Percentiles rank a stretch among this genome's conserved stretches.
These are phyloP conservation scores for Coenonympha arcania DNA, from an alignment of 2,888 invertebrate genomes.

Conservation along the genomic window DNA sequence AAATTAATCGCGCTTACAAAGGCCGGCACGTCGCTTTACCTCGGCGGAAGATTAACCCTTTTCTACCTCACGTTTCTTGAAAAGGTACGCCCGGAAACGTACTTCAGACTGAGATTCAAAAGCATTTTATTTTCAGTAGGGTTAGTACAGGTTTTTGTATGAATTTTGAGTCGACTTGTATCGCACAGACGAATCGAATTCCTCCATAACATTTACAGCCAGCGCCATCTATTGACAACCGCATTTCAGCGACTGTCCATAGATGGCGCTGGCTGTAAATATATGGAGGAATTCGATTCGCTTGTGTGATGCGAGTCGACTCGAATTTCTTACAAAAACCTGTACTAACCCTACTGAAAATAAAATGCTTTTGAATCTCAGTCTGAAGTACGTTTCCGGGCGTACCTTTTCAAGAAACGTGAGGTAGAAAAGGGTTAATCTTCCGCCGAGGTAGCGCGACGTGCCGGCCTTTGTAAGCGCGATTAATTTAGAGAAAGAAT, in stretches of 20 bases:
- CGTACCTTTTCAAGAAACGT: conserved; percentile 9
- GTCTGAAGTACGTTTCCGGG: not conserved
- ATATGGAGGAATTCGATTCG: too few species aligned
- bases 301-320: too few species aligned
- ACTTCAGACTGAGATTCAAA: not conserved
- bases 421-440: conserved; percentile 11
- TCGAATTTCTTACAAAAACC: too few species aligned
- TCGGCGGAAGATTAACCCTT: conserved; percentile 9
- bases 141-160: too few species aligned
- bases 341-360: too few species aligned
- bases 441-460: conserved; percentile 1
- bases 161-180: too few species aligned
- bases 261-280: too few species aligned
- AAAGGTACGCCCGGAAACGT: conserved; percentile 6
- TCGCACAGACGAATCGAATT: too few species aligned
- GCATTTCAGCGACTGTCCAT: too few species aligned
- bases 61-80: conserved; percentile 6
- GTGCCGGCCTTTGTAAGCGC: conserved; percentile 1
- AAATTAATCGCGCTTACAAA: not conserved
- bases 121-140: not conserved
- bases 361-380: not conserved
- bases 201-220: too few species aligned
- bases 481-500: not conserved
- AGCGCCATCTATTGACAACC: too few species aligned
- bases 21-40: conserved; percentile 9